phyloP scores from a whole-genome alignment of 2,113 vertebrate genomes.

The Phalacrocorax brasilianus region DNA sequence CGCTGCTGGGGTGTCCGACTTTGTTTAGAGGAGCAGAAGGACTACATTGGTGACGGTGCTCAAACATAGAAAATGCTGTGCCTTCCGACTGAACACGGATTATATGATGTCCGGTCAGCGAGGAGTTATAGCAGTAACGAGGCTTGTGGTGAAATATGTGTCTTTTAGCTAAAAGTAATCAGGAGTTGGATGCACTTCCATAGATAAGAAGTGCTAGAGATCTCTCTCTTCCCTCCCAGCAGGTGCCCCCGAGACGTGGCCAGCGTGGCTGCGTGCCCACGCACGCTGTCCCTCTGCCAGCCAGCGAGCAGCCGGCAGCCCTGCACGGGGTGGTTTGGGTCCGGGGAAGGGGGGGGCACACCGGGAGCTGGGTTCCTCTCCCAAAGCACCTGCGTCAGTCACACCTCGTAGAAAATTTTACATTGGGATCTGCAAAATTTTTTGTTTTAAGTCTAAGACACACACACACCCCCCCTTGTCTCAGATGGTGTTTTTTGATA shows the following conservation, averaged over 20 bases:
- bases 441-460: not conserved
- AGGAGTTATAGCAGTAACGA: rapidly evolving
- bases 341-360: too few relatives aligned
- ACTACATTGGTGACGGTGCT: rapidly evolving
- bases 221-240: not conserved
- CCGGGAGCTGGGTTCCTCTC: rapidly evolving
- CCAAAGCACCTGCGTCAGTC: too few relatives aligned
- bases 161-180: not conserved
- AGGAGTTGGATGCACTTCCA: rapidly evolving
- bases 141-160: rapidly evolving
- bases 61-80: not conserved
- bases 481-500: not conserved
- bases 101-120: rapidly evolving
- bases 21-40: rapidly evolving
- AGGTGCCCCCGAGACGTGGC: not conserved
- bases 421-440: not conserved
- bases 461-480: not conserved
- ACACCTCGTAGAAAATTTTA: not conserved
- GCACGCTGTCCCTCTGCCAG: rapidly evolving
- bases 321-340: rapidly evolving
- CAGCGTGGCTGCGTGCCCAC: rapidly evolving
- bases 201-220: too few relatives aligned
- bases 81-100: rapidly evolving
- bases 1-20: rapidly evolving
- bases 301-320: not conserved